Base-by-base conservation (phyloP, 2,797 vertebrate genomes). In the Syndactyla subalaris region DNA sequence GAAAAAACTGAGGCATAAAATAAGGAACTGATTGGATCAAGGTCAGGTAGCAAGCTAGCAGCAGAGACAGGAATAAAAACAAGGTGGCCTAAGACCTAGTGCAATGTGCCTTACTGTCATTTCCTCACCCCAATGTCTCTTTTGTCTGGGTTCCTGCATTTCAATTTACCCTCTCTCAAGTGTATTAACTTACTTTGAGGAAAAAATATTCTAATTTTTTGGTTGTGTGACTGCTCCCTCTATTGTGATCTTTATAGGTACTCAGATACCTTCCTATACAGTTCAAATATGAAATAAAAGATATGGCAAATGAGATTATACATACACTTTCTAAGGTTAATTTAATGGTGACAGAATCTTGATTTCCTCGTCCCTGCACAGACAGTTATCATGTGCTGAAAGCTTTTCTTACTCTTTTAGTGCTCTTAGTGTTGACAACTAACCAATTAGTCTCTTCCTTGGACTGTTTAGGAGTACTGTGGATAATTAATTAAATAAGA, bases 21-120 rank as follows among this genome's bases (percentile, higher is more conserved):
- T 91, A 92, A 91, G 83, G 71, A 95, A 88, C 91, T 96, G 89
- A 95, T 76, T 97, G 88, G 95, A 95, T 89, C 91, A 95, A 96
- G 93, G 94, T 94, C 93, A 93, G 46, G 45, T 86, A 94, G 76
- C 82, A 94, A 93, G 88, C 63, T 83, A 95, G 91, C 83, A 89
- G 88, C 76, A 85, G 80, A 95, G 89, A 84, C 67, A 82, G 74
- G 92, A 95, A 92, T 95, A 77, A 95, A 96, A 95, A 82, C 91
- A 95, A 95, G 89, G 83, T 93, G 91, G 94, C 95, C 95, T 94
- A 95, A 93, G 88, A 96, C 87, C 85, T 66, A 95, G 48, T 85
- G 77, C 83, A 93, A 12, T 85, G 71, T 88, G 70, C 73, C 72
- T 89, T 58, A 77, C 89, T 95, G 95, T 95, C 88, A 92, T 92